phyloP scores from a whole-genome alignment of 2,888 invertebrate species.

The Eristalis pertinax region DNA sequence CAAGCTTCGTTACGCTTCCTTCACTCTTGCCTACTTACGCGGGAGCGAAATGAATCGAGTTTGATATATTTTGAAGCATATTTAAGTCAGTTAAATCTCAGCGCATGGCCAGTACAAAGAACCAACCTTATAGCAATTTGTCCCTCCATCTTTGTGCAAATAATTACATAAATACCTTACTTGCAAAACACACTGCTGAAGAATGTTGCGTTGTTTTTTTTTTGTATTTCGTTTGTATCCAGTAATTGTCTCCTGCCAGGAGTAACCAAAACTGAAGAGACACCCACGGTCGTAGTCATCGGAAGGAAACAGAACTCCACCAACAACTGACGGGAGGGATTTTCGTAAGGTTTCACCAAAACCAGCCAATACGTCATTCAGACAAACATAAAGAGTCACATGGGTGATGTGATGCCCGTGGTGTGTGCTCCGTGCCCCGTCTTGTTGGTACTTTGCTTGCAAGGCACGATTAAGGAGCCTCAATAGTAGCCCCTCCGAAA shows the following conservation, averaged over 20 bases:
- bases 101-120: too few species aligned
- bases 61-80: too few species aligned
- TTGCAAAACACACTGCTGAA: neutral
- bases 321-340: slow-evolving; percentile 78
- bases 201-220: neutral
- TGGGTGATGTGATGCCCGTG: slow-evolving; percentile 21
- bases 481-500: slow-evolving; percentile 34
- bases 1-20: too few species aligned
- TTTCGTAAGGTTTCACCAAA: slow-evolving; percentile 78
- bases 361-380: slow-evolving; percentile 78
- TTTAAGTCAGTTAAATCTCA: too few species aligned
- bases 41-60: too few species aligned
- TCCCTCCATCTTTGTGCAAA: too few species aligned
- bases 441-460: slow-evolving; percentile 33
- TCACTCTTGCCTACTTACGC: too few species aligned
- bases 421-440: neutral
- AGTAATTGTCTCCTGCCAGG: neutral
- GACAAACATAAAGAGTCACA: slow-evolving; percentile 74
- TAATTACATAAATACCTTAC: neutral
- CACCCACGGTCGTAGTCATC: slow-evolving; percentile 7
- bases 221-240: neutral
- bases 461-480: slow-evolving; percentile 46
- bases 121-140: too few species aligned
- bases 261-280: neutral
- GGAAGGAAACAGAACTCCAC: slow-evolving; percentile 55